Evolutionary conservation across 2,888 invertebrate genomes (phyloP).

Genomic region (Holacanthella duospinosa): DNA sequence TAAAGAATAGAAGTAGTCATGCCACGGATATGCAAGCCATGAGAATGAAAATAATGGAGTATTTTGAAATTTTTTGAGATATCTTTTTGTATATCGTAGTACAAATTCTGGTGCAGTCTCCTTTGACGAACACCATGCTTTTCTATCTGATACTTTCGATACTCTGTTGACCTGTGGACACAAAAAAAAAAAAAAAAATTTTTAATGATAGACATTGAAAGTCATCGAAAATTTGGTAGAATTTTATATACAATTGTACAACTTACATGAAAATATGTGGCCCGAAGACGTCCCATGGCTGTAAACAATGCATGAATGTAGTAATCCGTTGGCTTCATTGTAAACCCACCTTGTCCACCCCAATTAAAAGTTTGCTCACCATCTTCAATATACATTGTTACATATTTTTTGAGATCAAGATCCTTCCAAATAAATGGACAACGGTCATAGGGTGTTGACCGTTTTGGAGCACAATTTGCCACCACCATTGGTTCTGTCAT

Average conservation of each 20-base stretch:
- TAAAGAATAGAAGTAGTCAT: constrained; percentile 56
- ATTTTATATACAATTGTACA: background rate
- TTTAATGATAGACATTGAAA: background rate
- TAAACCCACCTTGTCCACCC: constrained; percentile 56
- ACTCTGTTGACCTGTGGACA: background rate
- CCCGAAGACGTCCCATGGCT: constrained; percentile 39
- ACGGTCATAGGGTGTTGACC: constrained; percentile 49
- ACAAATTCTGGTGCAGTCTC: constrained; percentile 47
- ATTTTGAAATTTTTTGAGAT: constrained; percentile 52
- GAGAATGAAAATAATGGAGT: constrained; percentile 62
- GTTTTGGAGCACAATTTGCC: constrained; percentile 27
- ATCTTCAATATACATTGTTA: constrained; percentile 71
- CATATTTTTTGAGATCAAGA: constrained; percentile 58
- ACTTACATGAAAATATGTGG: background rate
- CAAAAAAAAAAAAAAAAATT: background rate
- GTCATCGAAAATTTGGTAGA: background rate
- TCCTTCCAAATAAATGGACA: constrained; percentile 66
- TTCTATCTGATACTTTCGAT: no score
- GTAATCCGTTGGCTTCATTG: constrained; percentile 63
- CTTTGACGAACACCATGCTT: constrained; percentile 6
- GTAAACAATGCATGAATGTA: constrained; percentile 64
- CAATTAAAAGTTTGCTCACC: constrained; percentile 60
- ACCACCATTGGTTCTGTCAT: constrained; percentile 38
- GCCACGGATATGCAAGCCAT: constrained; percentile 68
- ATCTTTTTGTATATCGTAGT: constrained; percentile 57